These are phyloP conservation scores for Nomada lathburiana DNA, from an alignment of 2,888 invertebrate genomes.

Conservation along the genomic window DNA sequence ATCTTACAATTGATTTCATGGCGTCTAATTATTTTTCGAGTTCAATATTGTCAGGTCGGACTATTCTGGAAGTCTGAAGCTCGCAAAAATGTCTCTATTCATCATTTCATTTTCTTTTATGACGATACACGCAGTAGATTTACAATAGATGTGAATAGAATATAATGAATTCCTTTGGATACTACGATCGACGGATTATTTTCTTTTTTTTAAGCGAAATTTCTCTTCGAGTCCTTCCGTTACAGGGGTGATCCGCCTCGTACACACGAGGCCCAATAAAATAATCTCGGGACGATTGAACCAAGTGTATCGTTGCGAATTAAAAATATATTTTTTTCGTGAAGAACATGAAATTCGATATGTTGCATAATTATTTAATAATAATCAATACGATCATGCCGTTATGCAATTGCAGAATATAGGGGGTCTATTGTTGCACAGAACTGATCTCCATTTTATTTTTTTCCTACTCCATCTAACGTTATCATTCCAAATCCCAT, in stretches of 20 bases:
- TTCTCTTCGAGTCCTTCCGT: slow-evolving; percentile 30
- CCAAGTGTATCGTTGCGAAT: slow-evolving; percentile 58
- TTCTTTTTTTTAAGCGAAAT: slow-evolving; percentile 4
- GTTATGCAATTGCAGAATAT: slow-evolving; percentile 57
- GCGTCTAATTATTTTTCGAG: slow-evolving; percentile 61
- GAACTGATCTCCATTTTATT: slow-evolving; percentile 3
- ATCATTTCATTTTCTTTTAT: slow-evolving; percentile 33
- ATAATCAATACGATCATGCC: slow-evolving; percentile 66
- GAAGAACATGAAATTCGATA: slow-evolving; percentile 74
- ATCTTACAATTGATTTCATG: slow-evolving; percentile 61
- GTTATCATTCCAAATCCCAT: slow-evolving; percentile 25
- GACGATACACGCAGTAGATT: slow-evolving; percentile 59
- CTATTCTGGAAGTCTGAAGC: slow-evolving; percentile 57
- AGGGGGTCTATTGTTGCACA: slow-evolving; percentile 55
- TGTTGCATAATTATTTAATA: slow-evolving; percentile 74
- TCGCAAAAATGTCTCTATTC: slow-evolving; percentile 51
- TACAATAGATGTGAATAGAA: slow-evolving; percentile 69
- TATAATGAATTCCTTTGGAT: slow-evolving; percentile 61
- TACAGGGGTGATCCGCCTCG: slow-evolving; percentile 7
- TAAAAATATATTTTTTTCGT: slow-evolving; percentile 65
- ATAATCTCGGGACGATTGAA: slow-evolving; percentile 47
- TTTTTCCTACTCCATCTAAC: background rate
- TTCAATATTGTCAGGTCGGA: slow-evolving; percentile 80
- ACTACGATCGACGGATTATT: slow-evolving; percentile 68
- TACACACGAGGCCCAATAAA: slow-evolving; percentile 11